These are phyloP conservation scores for Drosophila chauvacae DNA, from an alignment of 1,140 invertebrate species.

Conservation along the genomic window DNA sequence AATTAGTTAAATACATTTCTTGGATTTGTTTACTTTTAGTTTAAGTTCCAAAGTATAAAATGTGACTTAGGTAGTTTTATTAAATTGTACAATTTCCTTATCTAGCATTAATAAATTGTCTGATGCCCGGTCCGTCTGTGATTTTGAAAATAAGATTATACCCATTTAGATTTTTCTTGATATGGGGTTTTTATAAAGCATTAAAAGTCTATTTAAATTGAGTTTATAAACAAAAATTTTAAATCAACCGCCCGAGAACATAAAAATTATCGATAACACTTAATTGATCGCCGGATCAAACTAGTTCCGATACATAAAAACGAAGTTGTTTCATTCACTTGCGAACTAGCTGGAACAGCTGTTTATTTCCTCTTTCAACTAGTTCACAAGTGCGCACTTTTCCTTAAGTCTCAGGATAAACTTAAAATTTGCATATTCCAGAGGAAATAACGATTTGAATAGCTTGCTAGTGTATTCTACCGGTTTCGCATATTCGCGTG, in stretches of 20 bases:
- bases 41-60: not conserved
- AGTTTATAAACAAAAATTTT: not conserved
- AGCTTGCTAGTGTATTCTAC: not conserved
- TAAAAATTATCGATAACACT: not conserved
- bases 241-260: not conserved
- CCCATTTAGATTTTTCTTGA: not conserved
- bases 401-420: not conserved
- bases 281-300: no score
- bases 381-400: not conserved
- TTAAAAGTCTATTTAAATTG: no score
- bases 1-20: not conserved
- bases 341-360: not conserved
- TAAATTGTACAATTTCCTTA: not conserved
- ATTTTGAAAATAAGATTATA: not conserved
- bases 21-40: not conserved
- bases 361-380: not conserved
- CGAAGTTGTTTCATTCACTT: not conserved
- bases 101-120: conserved; percentile 3
- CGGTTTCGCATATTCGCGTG: not conserved
- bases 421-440: not conserved
- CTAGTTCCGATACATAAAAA: no score
- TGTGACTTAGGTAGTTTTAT: conserved; percentile 2
- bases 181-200: no score
- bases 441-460: not conserved
- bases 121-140: not conserved